Evolutionary conservation across 2,797 vertebrate genomes (phyloP).

Genomic region (Poeciliopsis presidionis): DNA sequence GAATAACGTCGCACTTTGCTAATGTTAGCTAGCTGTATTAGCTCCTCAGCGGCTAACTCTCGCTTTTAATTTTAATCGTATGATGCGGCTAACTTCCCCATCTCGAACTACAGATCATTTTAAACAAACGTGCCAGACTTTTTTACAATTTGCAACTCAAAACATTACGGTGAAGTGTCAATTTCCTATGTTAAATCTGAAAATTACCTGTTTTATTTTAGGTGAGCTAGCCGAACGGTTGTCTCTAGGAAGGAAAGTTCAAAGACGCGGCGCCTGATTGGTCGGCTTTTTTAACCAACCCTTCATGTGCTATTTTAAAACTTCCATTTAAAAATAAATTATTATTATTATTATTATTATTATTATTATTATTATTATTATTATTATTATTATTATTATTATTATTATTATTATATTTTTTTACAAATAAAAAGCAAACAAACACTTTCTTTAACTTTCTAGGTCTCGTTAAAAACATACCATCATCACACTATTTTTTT

Average conservation of each 20-base stretch:
- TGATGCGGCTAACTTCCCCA: neutral
- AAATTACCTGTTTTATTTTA: constrained; percentile 8
- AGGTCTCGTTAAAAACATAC: neutral
- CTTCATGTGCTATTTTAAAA: neutral
- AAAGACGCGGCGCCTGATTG: neutral
- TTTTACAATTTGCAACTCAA: neutral
- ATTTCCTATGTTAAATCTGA: neutral
- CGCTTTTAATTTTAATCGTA: neutral
- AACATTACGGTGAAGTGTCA: neutral
- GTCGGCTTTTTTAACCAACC: neutral
- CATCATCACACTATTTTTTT: neutral
- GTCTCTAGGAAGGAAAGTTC: constrained; percentile 5
- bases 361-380: neutral
- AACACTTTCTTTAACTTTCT: neutral
- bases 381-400: too few species aligned
- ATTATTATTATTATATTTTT: neutral
- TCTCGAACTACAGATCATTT: neutral
- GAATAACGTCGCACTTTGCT: neutral
- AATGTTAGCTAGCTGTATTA: neutral
- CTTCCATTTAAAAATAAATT: neutral
- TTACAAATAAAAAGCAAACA: neutral
- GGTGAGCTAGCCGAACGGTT: neutral
- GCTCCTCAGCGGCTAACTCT: neutral
- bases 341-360: neutral
- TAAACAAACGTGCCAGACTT: neutral